Evolutionary conservation across 2,113 vertebrate genomes (phyloP).

Genomic region (Callorhinus ursinus): DNA sequence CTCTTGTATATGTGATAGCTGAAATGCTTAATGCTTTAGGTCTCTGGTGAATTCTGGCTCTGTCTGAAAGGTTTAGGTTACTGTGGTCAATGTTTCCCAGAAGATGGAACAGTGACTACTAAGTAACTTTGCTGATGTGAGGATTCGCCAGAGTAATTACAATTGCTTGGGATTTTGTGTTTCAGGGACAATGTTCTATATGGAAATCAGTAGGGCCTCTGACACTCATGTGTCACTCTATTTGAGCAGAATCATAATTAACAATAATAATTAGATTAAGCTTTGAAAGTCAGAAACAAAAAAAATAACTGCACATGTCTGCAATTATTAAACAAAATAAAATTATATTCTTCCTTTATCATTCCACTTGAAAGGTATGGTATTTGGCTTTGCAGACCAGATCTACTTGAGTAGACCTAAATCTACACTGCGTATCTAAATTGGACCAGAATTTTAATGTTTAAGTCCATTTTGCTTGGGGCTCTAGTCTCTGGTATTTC

Average conservation of each 20-base stretch:
- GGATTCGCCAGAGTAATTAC: conserved; percentile 46
- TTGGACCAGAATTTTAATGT: neutral
- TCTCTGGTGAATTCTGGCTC: neutral
- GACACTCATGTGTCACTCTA: conserved; percentile 22
- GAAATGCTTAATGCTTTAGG: neutral
- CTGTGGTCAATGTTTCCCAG: neutral
- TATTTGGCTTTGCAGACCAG: neutral
- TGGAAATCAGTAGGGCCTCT: conserved; percentile 26
- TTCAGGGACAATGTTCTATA: neutral
- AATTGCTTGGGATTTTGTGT: neutral
- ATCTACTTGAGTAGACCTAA: neutral
- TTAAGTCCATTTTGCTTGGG: neutral
- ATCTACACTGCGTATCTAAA: neutral
- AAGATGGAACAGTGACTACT: neutral
- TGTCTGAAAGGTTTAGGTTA: conserved; percentile 21
- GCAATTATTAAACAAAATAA: neutral
- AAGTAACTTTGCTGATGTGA: conserved; percentile 44
- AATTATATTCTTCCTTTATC: neutral
- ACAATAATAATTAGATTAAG: conserved; percentile 49
- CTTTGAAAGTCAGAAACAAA: conserved; percentile 63
- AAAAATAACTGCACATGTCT: conserved; percentile 55
- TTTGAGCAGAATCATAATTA: conserved; percentile 71
- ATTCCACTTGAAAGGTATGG: neutral
- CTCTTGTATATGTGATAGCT: neutral
- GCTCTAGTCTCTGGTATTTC: neutral